Evolutionary conservation across 1,140 invertebrate genomes (phyloP).

Genomic region (Ylistrum balloti): DNA sequence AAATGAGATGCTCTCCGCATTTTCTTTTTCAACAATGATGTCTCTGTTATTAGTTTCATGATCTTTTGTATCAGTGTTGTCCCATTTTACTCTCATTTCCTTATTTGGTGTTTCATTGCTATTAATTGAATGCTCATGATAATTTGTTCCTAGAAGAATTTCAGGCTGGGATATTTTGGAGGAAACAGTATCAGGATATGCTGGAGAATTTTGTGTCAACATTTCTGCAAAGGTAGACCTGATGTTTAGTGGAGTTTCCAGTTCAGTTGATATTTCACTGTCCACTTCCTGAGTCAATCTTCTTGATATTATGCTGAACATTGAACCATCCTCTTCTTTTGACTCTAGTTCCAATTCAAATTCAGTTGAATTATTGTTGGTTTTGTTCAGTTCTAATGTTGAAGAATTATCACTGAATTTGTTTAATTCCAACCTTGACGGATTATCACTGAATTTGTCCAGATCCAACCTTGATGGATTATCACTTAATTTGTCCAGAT

Average conservation of each 20-base stretch:
- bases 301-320: background rate
- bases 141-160: background rate
- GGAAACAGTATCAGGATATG: background rate
- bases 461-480: background rate
- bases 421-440: background rate
- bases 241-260: background rate
- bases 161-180: background rate
- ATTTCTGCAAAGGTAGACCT: background rate
- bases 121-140: background rate
- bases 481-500: background rate
- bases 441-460: background rate
- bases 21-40: background rate
- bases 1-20: background rate
- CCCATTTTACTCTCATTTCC: background rate
- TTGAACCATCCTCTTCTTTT: background rate
- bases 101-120: background rate
- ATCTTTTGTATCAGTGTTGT: background rate
- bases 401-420: background rate
- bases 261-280: background rate
- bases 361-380: background rate
- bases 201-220: background rate
- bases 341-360: background rate
- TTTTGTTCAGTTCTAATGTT: background rate
- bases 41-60: background rate
- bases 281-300: background rate